Percentiles rank a stretch among this genome's conserved stretches.
phyloP scores from a whole-genome alignment of 1,140 invertebrate species.

The Marisa cornuarietis region DNA sequence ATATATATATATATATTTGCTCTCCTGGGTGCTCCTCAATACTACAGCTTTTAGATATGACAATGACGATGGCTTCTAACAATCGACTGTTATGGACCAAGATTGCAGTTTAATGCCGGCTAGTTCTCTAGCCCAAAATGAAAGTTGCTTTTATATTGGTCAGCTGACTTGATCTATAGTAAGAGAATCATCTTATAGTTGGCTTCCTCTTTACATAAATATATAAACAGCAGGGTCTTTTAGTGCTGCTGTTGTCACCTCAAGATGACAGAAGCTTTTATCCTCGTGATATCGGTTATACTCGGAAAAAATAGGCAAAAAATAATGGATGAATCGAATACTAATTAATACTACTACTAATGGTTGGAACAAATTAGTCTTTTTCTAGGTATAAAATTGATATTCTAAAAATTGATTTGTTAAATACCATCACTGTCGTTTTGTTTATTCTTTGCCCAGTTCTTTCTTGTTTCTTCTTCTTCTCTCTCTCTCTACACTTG shows the following conservation, averaged over 20 bases:
- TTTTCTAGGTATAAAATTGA: neutral
- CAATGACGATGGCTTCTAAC: too few relatives aligned
- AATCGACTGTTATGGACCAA: too few relatives aligned
- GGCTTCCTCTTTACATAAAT: neutral
- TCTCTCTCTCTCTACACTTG: neutral
- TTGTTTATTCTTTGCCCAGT: neutral
- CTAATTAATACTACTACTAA: neutral
- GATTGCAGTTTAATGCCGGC: too few relatives aligned
- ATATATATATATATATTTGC: too few relatives aligned
- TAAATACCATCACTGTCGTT: neutral
- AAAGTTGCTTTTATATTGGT: too few relatives aligned
- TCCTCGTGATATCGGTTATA: constrained; percentile 7
- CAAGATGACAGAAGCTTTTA: neutral
- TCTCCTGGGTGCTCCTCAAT: too few relatives aligned
- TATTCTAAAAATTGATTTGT: too few relatives aligned
- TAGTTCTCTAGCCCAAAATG: too few relatives aligned
- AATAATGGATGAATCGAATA: neutral
- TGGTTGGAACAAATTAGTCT: neutral
- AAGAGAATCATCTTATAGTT: neutral
- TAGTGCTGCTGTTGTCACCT: neutral
- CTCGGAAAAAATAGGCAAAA: constrained; percentile 2
- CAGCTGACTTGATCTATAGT: too few relatives aligned
- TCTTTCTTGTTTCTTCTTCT: neutral
- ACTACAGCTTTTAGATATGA: too few relatives aligned
- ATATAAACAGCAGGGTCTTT: neutral